Percentiles rank a stretch among this genome's conserved stretches.
Evolutionary conservation across 23 tunicate genomes (phyloP).

Genomic region (Trididemnum miniatum): DNA sequence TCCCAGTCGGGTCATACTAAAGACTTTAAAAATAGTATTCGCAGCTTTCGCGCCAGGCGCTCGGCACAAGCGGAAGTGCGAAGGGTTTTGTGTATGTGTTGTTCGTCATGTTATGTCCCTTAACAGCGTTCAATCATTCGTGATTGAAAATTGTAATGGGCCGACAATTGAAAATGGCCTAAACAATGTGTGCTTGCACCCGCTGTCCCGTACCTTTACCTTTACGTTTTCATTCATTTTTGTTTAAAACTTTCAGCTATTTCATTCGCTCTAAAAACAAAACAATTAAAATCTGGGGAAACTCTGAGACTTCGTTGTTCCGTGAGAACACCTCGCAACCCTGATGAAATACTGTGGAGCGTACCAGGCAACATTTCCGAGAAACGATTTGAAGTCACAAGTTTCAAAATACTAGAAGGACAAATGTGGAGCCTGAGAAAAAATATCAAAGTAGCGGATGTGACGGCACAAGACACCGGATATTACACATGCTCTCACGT

Average conservation of each 20-base stretch:
- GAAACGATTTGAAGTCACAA: not conserved
- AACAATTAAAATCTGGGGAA: constrained; percentile 37
- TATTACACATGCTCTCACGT: constrained; percentile 28
- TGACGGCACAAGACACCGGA: constrained; percentile 38
- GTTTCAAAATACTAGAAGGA: not conserved
- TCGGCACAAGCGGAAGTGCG: no score
- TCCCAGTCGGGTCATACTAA: no score
- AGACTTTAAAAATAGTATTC: no score
- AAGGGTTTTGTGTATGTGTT: no score
- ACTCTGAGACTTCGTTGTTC: constrained; percentile 32
- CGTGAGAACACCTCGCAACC: not conserved
- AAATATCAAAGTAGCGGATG: not conserved
- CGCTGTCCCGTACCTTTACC: no score
- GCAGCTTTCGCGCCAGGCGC: no score
- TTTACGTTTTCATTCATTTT: not conserved
- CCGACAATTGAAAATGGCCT: no score
- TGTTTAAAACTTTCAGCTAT: not conserved
- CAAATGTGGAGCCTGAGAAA: not conserved
- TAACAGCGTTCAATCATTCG: no score
- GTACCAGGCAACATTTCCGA: not conserved
- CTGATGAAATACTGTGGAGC: not conserved
- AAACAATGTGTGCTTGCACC: no score
- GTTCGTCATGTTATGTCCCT: no score
- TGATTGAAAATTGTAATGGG: no score
- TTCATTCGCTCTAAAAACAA: not conserved